Evolutionary conservation across 2,113 vertebrate species (phyloP), one percentile per base, ranked within the genome.

Genomic region (Chauna torquata): DNA sequence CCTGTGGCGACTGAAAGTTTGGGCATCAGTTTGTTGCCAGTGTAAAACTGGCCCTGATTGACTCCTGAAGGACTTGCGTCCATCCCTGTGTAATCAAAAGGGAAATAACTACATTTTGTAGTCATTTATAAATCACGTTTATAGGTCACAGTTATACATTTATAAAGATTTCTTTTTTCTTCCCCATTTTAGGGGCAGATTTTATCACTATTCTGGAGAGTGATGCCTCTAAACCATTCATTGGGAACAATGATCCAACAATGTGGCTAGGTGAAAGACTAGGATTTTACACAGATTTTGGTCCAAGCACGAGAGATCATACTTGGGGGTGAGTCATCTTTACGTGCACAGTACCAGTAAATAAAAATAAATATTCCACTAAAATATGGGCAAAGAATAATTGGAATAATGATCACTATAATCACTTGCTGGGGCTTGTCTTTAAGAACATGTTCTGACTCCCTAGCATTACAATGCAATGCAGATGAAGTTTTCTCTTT

Each of bases 131-230:
- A 47, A 57, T 76, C 9, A 15, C 9, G 36, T 49, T 69, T 70
- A 57, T 52, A 58, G 20, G 10, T 86, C 49, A 12, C 47, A 5
- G 25, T 78, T 90, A 58, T 2, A 77, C 52, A 54, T 42, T 8
- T 80, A 6, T 32, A 82, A 66, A 58, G 34, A 68, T n/a, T 81
- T 81, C 80, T 25, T 30, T 30, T 25, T 78, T 49, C 27, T 4
- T 47, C 40, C 50, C 18, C 7, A 27, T 72, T 80, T 70, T 71
- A 98, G 98, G 82, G 94, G 97, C 97, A 69, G 98, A 98, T 96
- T 98, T 98, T 91, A 98, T 98, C 90, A 98, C 98, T 27, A 96
- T 98, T 91, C 97, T 98, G 96, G 98, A 98, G 95, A 98, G 98
- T 2, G 98, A 98, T 94, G 98, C 98, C 40, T 98, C 98, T 71